Evolutionary conservation across 2,113 vertebrate species (phyloP).

Genomic region (Rhinopomastus cyanomelas): DNA sequence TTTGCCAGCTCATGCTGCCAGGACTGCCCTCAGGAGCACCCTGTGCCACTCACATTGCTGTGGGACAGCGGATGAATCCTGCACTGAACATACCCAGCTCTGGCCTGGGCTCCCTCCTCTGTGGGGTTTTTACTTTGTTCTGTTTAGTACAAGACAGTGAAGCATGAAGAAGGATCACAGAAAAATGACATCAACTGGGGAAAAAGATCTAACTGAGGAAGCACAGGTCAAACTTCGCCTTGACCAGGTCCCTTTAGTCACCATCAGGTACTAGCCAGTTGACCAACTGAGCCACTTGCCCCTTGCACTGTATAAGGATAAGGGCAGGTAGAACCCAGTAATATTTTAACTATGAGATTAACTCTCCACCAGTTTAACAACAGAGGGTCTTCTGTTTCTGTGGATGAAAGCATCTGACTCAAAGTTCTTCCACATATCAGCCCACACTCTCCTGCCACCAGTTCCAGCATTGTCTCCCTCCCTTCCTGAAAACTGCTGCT

Average conservation of each 20-base stretch:
- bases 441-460: background rate
- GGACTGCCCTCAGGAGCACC: background rate
- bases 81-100: background rate
- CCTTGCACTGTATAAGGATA: constrained; percentile 62
- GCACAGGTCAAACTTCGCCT: constrained; percentile 32
- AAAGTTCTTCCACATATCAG: background rate
- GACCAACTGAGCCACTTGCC: constrained; percentile 64
- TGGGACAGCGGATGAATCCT: background rate
- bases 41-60: background rate
- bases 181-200: background rate
- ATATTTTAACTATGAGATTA: constrained; percentile 66
- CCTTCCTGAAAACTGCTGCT: background rate
- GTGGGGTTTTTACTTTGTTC: background rate
- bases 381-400: constrained; percentile 43
- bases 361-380: constrained; percentile 33
- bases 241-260: background rate
- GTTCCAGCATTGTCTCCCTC: background rate
- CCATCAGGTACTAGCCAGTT: constrained; percentile 26
- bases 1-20: background rate
- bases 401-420: constrained; percentile 34
- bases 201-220: constrained; percentile 22
- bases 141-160: constrained; percentile 10
- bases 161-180: background rate
- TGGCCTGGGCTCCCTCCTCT: background rate
- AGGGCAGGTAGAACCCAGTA: constrained; percentile 52